These are phyloP conservation scores for Ictalurus furcatus DNA, from an alignment of 2,113 vertebrate species.

Conservation along the genomic window DNA sequence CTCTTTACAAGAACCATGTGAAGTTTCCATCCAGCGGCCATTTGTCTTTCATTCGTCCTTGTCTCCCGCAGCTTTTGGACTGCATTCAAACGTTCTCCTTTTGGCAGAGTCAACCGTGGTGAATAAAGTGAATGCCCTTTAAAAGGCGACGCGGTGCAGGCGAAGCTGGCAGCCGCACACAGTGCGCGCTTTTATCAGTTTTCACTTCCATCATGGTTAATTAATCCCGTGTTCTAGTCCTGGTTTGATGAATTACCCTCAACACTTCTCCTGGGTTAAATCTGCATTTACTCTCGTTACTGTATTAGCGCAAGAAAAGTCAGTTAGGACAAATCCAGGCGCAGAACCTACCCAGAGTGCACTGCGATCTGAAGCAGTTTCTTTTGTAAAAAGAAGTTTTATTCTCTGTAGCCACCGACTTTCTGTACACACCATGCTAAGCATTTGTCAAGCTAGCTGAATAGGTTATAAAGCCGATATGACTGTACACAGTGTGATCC, in stretches of 20 bases:
- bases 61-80: constrained; percentile 51
- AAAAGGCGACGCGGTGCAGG: constrained; percentile 27
- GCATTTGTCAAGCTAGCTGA: not conserved
- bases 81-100: constrained; percentile 25
- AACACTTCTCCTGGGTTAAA: not conserved
- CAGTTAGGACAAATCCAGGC: not conserved
- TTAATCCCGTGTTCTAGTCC: constrained; percentile 5
- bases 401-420: not conserved
- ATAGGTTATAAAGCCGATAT: not conserved
- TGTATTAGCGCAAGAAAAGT: not conserved
- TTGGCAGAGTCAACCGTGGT: constrained; percentile 43
- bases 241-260: not conserved
- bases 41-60: constrained; percentile 58
- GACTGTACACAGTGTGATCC: too few species aligned
- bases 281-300: not conserved
- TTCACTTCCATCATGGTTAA: constrained; percentile 10
- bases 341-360: not conserved
- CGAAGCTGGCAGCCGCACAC: not conserved
- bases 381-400: not conserved
- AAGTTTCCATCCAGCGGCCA: constrained; percentile 60
- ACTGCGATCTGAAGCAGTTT: not conserved
- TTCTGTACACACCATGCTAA: not conserved
- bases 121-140: constrained; percentile 43
- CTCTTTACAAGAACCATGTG: constrained; percentile 45
- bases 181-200: constrained; percentile 16